Evolutionary conservation across 2,797 vertebrate species (phyloP), one percentile per base, ranked within the genome.

Genomic region (Linurgus olivaceus): DNA sequence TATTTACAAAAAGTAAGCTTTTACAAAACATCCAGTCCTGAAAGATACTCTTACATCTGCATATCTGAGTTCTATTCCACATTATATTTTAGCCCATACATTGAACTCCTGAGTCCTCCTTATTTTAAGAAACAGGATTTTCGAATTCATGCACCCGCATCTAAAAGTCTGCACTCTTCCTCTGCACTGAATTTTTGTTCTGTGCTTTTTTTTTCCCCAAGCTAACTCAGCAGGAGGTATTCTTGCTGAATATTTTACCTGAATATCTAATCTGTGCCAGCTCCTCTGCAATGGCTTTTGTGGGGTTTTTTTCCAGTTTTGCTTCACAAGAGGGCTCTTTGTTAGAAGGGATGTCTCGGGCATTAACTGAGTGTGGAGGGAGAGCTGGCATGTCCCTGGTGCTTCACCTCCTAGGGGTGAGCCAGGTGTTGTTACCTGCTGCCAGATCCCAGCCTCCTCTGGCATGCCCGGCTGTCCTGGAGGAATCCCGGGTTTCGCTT

Each of bases 381-480:
- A 59, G n/a, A 38, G 37, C 40, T 52, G 57, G 57, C 33, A 2
- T 0, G 3, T 42, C 68, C 55, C 68, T 68, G 54, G 58, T 59
- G 33, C 75, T 80, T 47, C 11, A 21, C 24, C 18, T 62, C 15
- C 20, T 33, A n/a, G 3, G 0, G 4, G 5, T 15, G 40, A 92
- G 19, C 50, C 8, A 2, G 42, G 70, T 63, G 47, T 29, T 71
- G 73, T 67, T 1, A 17, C 77, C 33, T 2, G 3, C 40, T 74
- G 68, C 42, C 17, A 9, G 28, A 24, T 48, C 4, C 47, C 71
- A 65, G 57, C 11, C 70, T 45, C 18, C 40, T 24, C 45, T 2
- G 7, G 23, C 3, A 1, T 1, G 9, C 52, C 31, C 3, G 54
- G 11, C 25, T 38, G 24, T 2, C 7, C 55, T 1, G 8, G 58